Percentiles rank a stretch among this genome's conserved stretches.
phyloP scores from a whole-genome alignment of 2,113 vertebrate genomes.

The Petroica traversi region DNA sequence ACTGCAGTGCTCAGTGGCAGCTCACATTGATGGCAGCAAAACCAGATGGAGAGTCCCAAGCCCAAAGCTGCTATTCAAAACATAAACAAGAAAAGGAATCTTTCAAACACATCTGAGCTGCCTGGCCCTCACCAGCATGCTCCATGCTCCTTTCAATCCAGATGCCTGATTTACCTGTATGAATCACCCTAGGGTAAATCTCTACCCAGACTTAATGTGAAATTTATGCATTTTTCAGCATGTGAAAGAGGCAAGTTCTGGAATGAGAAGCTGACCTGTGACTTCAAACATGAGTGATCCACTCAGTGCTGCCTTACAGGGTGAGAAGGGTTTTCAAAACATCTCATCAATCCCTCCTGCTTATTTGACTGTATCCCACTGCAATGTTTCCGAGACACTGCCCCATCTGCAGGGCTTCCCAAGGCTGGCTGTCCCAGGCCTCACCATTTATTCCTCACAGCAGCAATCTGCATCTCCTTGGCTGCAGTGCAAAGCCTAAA shows the following conservation, averaged over 20 bases:
- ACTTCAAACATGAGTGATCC: neutral
- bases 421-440: neutral
- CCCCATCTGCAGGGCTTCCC: neutral
- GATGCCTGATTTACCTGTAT: neutral
- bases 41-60: neutral
- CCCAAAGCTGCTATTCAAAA: neutral
- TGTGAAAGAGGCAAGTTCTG: neutral
- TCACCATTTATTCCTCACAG: neutral
- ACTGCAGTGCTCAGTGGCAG: neutral
- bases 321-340: neutral
- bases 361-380: neutral
- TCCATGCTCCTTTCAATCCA: neutral
- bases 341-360: neutral
- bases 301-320: neutral
- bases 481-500: neutral
- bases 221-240: neutral
- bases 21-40: neutral
- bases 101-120: neutral
- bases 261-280: neutral
- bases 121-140: neutral
- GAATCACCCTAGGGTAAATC: neutral
- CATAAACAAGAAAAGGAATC: neutral
- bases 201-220: neutral
- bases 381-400: neutral
- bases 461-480: neutral